Base-by-base conservation (phyloP, 2,113 vertebrate species). In the Clarias gariepinus region DNA sequence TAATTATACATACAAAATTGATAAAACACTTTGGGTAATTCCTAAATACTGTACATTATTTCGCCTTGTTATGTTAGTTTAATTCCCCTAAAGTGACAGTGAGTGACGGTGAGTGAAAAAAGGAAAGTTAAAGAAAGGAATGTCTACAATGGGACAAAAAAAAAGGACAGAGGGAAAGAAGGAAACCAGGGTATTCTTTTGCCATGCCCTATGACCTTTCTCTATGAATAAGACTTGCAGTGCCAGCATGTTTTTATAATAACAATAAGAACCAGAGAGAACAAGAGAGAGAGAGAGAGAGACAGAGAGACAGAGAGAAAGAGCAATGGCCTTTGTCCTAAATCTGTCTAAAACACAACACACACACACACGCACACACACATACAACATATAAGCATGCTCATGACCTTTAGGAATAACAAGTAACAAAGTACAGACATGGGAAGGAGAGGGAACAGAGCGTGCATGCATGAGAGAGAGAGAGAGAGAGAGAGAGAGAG, bases 331-430 rank as follows among this genome's bases (percentile, higher is more conserved):
- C 90, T 89, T 90, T 90, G 88, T 91, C 88, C 88, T 88, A 88
- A 61, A 90, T 89, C 82, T 77, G 86, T 90, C 89, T 93, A 84
- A 89, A 93, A 93, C 90, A 89, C 80, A 91, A 76, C 88, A 86
- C 90, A 84, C 86, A 86, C 90, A 84, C 86, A 76, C 88, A 86
- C 90, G 82, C 86, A 76, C 88, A 86, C 90, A 84, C 86, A 93
- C 90, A 89, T 78, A 91, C 87, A 85, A 89, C 78, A 69, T 69
- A 55, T 71, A 90, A 90, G 92, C 91, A 89, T 90, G 87, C 87
- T 90, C 86, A 60, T 92, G 93, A 93, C 93, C 92, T 93, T 94
- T 93, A 88, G 87, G 85, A 88, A 87, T 90, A 92, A 92, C 88
- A 88, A 77, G 25, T 81, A 91, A 88, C 90, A 89, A 84, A 91